Evolutionary conservation across 2,888 invertebrate species (phyloP).

Genomic region (Vannuccia rotundouncinata): DNA sequence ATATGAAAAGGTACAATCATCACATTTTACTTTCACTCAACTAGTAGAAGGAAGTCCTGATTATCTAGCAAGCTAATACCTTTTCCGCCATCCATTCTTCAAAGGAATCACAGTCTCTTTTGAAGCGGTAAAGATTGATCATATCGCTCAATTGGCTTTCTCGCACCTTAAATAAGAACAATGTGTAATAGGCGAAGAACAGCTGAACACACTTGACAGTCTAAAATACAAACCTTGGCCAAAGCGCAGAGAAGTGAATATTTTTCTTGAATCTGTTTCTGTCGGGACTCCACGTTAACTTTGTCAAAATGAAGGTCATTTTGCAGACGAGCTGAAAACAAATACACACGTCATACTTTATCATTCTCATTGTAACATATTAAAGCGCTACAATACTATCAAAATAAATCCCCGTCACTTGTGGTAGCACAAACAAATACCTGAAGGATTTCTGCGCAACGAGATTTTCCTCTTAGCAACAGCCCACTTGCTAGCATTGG

Average conservation of each 20-base stretch:
- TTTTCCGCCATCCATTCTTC: constrained; percentile 95
- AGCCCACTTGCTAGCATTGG: too few species aligned
- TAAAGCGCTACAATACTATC: too few species aligned
- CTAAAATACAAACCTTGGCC: constrained; percentile 60
- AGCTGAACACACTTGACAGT: too few species aligned
- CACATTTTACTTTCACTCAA: neutral
- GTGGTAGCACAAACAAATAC: too few species aligned
- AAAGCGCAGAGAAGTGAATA: constrained; percentile 74
- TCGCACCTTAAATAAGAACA: constrained; percentile 61
- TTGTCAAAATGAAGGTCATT: constrained; percentile 61
- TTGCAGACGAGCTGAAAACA: constrained; percentile 50
- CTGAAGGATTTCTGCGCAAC: too few species aligned
- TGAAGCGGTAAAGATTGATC: constrained; percentile 82
- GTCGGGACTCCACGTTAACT: constrained; percentile 72
- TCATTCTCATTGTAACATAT: too few species aligned
- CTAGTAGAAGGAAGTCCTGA: neutral
- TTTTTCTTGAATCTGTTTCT: constrained; percentile 70
- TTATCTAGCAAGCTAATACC: constrained; percentile 44
- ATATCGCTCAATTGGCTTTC: constrained; percentile 81
- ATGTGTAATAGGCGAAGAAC: too few species aligned
- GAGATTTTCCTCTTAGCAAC: too few species aligned
- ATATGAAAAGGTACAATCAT: neutral
- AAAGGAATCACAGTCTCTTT: constrained; percentile 92
- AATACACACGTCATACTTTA: too few species aligned
- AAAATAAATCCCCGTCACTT: too few species aligned